phyloP scores from a whole-genome alignment of 92 coral and sea anemone species.

The Phenganax subtilis region DNA sequence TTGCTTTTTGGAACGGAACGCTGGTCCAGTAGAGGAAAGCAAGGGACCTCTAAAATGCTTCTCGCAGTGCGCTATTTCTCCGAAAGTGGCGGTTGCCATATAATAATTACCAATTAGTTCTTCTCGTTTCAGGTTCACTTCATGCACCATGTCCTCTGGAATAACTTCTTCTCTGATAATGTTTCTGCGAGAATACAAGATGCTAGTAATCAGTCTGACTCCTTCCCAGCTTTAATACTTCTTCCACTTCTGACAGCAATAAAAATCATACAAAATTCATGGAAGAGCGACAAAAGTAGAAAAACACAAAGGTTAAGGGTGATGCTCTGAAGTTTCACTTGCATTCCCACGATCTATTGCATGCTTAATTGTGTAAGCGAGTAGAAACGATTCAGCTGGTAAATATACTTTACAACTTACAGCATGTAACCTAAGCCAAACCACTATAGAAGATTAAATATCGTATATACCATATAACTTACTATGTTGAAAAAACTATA shows the following conservation, averaged over 20 bases:
- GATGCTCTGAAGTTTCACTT: no score
- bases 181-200: slow-evolving; percentile 41
- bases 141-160: slow-evolving; percentile 88
- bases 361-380: no score
- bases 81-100: no score
- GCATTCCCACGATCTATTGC: no score
- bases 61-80: background rate
- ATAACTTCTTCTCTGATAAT: slow-evolving; percentile 67
- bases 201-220: no score
- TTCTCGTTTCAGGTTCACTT: slow-evolving; percentile 63
- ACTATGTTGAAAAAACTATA: no score
- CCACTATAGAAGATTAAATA: no score
- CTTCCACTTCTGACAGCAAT: background rate
- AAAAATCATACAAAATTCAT: background rate
- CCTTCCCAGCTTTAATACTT: no score
- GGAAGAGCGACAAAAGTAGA: background rate
- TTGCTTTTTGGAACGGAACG: background rate
- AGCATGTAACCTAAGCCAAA: no score
- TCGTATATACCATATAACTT: no score
- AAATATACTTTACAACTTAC: no score
- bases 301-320: background rate
- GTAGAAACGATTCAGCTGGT: no score
- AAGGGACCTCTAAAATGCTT: background rate
- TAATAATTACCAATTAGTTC: slow-evolving; percentile 69
- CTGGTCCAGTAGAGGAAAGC: background rate